Evolutionary conservation across 2,113 vertebrate species (phyloP).

Genomic region (Festucalex cinctus): DNA sequence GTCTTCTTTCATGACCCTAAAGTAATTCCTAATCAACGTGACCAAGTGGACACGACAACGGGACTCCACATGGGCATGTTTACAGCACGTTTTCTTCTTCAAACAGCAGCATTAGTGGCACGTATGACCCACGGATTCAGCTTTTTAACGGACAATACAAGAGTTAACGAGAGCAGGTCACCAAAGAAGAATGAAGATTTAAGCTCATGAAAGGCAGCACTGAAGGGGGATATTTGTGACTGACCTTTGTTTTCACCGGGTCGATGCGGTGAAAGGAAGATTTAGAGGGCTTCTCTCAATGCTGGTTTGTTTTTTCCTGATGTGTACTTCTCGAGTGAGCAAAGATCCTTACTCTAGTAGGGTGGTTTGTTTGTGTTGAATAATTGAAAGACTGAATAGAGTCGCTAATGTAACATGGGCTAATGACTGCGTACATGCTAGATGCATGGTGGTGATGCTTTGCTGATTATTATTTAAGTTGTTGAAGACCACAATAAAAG

Average conservation of each 20-base stretch:
- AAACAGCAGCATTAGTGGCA: constrained; percentile 51
- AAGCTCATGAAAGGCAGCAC: constrained; percentile 26
- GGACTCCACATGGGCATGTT: constrained; percentile 47
- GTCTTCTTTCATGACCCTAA: constrained; percentile 14
- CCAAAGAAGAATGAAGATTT: constrained; percentile 27
- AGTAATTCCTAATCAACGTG: constrained; percentile 52
- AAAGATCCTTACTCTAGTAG: too few relatives aligned
- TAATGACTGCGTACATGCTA: too few relatives aligned
- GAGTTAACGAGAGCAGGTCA: constrained; percentile 10
- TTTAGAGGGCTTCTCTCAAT: constrained; percentile 32
- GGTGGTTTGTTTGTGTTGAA: too few relatives aligned
- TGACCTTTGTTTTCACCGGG: constrained; percentile 50
- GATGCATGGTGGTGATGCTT: too few relatives aligned
- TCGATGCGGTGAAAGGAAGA: constrained; percentile 49
- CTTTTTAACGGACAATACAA: constrained; percentile 1
- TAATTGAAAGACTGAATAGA: too few relatives aligned
- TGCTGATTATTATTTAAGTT: too few relatives aligned
- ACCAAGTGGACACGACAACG: constrained; percentile 17
- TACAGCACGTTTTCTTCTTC: constrained; percentile 49
- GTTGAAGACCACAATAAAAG: too few relatives aligned
- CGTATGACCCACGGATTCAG: neutral
- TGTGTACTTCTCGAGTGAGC: neutral
- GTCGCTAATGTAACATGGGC: too few relatives aligned
- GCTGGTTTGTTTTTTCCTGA: neutral
- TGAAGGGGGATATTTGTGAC: constrained; percentile 28